Conservation (phyloP, 1,140 invertebrate genomes). For the Zaprionus ornatus region DNA sequence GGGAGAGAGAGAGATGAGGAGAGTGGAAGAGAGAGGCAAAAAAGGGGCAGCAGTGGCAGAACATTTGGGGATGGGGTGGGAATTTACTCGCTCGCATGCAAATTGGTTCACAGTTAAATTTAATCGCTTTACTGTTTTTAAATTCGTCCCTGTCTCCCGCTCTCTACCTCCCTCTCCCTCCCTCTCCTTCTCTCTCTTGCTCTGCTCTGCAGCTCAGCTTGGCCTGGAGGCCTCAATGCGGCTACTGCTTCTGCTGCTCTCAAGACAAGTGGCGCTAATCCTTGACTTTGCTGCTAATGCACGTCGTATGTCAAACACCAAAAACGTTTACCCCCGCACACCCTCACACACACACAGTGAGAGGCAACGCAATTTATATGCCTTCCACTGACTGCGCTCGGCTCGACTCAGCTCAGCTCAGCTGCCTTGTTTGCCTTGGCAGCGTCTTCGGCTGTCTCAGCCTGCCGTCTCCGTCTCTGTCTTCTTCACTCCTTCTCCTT, state of each 20-base stretch:
- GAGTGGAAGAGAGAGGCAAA: neutral
- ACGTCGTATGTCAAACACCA: slow-evolving; percentile 82
- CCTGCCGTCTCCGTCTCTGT: neutral
- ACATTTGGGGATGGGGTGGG: no score
- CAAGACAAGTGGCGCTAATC: slow-evolving; percentile 80
- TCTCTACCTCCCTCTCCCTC: neutral
- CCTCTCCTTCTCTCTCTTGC: neutral
- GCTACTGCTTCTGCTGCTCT: slow-evolving; percentile 41
- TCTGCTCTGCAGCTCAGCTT: neutral
- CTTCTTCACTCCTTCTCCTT: no score
- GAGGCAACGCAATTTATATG: slow-evolving; percentile 77
- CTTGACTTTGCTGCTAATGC: slow-evolving; percentile 82
- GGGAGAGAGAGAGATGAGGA: neutral
- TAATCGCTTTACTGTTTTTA: slow-evolving; percentile 69
- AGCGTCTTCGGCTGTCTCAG: slow-evolving; percentile 48
- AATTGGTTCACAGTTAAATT: slow-evolving; percentile 71
- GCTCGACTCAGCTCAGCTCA: neutral
- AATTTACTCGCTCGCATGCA: slow-evolving; percentile 33
- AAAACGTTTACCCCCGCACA: slow-evolving; percentile 69
- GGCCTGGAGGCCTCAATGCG: slow-evolving; percentile 25
- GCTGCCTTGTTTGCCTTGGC: slow-evolving; percentile 71
- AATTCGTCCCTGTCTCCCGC: slow-evolving; percentile 32
- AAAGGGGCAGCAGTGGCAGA: neutral
- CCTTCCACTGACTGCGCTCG: slow-evolving; percentile 58
- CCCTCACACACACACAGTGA: slow-evolving; percentile 12